Base-by-base conservation (phyloP, 2,113 vertebrate species). In the Terrapene triunguis region DNA sequence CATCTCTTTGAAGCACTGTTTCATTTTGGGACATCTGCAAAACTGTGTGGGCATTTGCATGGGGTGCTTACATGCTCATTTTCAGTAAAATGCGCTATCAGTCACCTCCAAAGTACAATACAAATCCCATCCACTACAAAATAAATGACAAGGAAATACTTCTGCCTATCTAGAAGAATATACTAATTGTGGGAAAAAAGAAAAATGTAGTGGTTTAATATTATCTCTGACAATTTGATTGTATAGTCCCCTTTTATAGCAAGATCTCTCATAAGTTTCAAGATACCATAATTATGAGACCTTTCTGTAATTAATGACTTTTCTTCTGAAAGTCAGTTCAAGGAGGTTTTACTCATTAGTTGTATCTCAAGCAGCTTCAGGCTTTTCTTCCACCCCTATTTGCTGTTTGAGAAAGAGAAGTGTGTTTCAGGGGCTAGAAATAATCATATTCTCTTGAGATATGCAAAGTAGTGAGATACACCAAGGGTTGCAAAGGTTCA, bases 301-400 rank as follows among this genome's bases (percentile, higher is more conserved):
- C 57, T 95, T 97, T 93, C 50, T 90, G 80, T 76, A 96, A 97
- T 96, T 97, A 97, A 97, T 95, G 83, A 85, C 2, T 95, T 94
- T 96, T 96, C 91, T 97, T 96, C 91, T 97, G 97, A 97, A 98
- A 97, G 96, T 97, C 96, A 93, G 10, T 96, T 96, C 95, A 97
- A 98, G 97, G 94, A 97, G 90, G 38, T 1, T 96, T 97, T 89
- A 95, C 91, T 97, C 96, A 95, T 97, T 97, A 97, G 91, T 89
- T 94, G 10, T 93, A 53, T 93, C 65, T 97, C 87, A 96, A 92
- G 55, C 85, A 96, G 96, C 93, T 97, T 87, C 74, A 93, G 92
- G 82, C 89, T 95, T 50, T 74, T 93, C 88, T 97, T 95, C 93
- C 57, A 94, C 92, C 82, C 59, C 19, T 53, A 8, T 74, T 96